Base-by-base conservation (phyloP, 2,113 vertebrate genomes). In the Oceanodroma tethys region DNA sequence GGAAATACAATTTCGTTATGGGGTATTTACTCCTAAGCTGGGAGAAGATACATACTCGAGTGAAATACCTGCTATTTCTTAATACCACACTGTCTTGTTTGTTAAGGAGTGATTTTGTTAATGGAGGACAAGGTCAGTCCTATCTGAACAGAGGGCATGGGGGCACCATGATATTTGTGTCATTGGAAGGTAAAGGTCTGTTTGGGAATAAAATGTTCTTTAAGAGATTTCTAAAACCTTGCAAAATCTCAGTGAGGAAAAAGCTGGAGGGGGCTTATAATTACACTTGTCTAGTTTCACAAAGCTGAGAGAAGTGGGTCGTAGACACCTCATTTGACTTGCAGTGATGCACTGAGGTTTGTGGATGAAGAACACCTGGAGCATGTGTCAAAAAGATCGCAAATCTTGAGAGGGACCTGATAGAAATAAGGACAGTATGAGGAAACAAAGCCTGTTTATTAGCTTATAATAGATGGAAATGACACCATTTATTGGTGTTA, bases 401-500 rank as follows among this genome's bases (percentile, higher is more conserved):
- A 43, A 66, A 73, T 92, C 63, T 68, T 93, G 73, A 83, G 74
- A 90, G 67, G 71, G 58, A 50, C 50, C 62, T 50, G 63, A 45
- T 32, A 70, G 66, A 89, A 95, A 89, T 58, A 50, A 87, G 89
- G 84, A 66, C 40, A 25, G 50, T 45, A 10, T 73, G 88, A 78
- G 50, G 63, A 86, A 83, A 79, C 48, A 70, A 56, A 85, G 19
- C 65, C 47, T 74, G 10, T 70, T 66, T 83, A 66, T 96, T 95
- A 82, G 87, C 58, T 93, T 90, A 43, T 25, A 96, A 80, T 62
- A 80, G 67, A 73, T 83, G 79, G 67, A 88, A 95, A 81, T 74
- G 55, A 92, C 90, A 75, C 92, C 19, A 11, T 93, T 96, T 95
- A 67, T 90, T 95, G 75, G 88, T 86, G 70, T 87, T 87, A 85